Evolutionary conservation across 2,113 vertebrate genomes (phyloP).

Genomic region (Alouatta palliata): DNA sequence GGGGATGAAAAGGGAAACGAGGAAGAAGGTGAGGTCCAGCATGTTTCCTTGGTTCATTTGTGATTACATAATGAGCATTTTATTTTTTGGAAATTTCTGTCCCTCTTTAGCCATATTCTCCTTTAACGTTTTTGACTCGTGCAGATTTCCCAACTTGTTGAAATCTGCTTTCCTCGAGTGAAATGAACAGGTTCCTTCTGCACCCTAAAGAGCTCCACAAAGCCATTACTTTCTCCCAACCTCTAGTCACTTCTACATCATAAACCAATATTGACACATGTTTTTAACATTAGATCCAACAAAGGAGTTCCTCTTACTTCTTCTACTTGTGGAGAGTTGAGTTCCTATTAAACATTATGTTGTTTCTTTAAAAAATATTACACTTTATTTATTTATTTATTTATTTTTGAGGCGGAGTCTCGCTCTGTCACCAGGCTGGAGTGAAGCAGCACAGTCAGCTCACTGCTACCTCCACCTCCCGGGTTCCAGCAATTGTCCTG

Average conservation of each 20-base stretch:
- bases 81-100: neutral
- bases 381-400: too few species aligned
- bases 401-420: too few species aligned
- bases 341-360: neutral
- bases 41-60: neutral
- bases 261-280: neutral
- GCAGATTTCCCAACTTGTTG: neutral
- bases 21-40: neutral
- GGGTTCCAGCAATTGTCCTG: too few species aligned
- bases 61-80: neutral
- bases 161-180: neutral
- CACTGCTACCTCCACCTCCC: too few species aligned
- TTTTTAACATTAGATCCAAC: neutral
- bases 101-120: neutral
- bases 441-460: too few species aligned
- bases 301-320: neutral
- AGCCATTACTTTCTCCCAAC: neutral
- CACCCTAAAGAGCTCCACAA: neutral
- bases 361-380: too few species aligned
- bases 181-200: neutral
- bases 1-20: neutral
- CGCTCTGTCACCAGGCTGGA: too few species aligned
- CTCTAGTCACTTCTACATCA: neutral
- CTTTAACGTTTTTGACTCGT: conserved; percentile 30
- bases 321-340: neutral